phyloP scores from a whole-genome alignment of 2,797 vertebrate genomes.

The Antrozous pallidus region DNA sequence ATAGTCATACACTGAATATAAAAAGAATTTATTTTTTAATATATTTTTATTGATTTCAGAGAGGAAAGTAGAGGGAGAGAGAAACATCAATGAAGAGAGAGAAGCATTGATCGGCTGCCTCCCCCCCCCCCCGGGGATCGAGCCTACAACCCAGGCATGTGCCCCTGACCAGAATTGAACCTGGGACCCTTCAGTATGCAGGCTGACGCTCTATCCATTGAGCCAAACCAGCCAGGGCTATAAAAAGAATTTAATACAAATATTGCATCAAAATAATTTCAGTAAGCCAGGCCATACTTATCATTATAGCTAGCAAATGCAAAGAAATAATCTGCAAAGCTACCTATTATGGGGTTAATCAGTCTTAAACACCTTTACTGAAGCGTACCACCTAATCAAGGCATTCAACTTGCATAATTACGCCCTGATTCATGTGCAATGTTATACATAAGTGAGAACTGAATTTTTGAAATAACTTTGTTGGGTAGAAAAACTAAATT shows the following conservation, averaged over 20 bases:
- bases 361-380: background rate
- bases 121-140: too few species aligned
- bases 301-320: background rate
- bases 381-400: background rate
- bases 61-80: too few species aligned
- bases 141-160: too few species aligned
- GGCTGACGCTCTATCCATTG: too few species aligned
- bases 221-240: too few species aligned
- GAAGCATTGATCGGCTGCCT: too few species aligned
- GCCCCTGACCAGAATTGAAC: too few species aligned
- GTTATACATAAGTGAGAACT: background rate
- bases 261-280: background rate
- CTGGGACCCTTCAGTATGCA: too few species aligned
- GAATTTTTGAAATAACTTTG: background rate
- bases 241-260: background rate
- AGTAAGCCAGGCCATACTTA: background rate
- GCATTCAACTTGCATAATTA: background rate
- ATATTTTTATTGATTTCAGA: too few species aligned
- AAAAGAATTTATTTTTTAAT: background rate
- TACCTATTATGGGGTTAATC: background rate
- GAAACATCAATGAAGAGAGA: too few species aligned
- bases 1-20: background rate
- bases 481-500: background rate
- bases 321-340: background rate
- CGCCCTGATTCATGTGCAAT: background rate